Base-by-base conservation (phyloP, 2,888 invertebrate species). In the Aphodius sticticus region DNA sequence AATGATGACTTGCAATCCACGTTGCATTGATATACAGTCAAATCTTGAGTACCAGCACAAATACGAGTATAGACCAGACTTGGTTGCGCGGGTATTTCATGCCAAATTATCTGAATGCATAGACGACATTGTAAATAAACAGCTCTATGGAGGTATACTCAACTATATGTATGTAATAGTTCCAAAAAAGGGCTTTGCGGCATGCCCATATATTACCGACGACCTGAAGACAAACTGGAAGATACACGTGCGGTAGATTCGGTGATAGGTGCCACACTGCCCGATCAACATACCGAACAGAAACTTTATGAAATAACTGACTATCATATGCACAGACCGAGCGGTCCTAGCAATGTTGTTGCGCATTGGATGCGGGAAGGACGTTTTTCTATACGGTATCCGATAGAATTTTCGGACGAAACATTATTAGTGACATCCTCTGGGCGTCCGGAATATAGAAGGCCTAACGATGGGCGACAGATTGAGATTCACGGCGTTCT, bases 311-410 rank as follows among this genome's bases (percentile, higher is more conserved):
- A 82, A 82, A 16, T 81, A 7, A 53, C 53, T 53, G 53, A 53
- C 12, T 5, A 70, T 9, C 36, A 72, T 72, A 15, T 15, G n/a
- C 72, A 72, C 36, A 16, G 26, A 72, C 16, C 72, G 36, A 5
- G 72, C 81, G 80, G 81, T 35, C 76, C 70, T 12, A 15, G 80
- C 7, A 81, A 83, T 80, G 69, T 78, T 9, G 71, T 77, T 12
- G 79, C 80, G 7, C 74, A 77, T 9, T 84, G 81, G 35, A 84
- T 83, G 82, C 72, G 71, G 76, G 80, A 85, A 72, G 83, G 83
- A 36, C 83, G 84, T 81, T 86, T 85, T 71, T 80, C 83, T 3
- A 86, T 87, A 81, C 79, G 83, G 71, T 86, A 82, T 80, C 86
- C 86, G 7, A 86, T 86, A 83, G 6, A 16, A 26, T 72, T 72